These are phyloP conservation scores for Timema podura DNA, from an alignment of 2,888 invertebrate species.

Conservation along the genomic window DNA sequence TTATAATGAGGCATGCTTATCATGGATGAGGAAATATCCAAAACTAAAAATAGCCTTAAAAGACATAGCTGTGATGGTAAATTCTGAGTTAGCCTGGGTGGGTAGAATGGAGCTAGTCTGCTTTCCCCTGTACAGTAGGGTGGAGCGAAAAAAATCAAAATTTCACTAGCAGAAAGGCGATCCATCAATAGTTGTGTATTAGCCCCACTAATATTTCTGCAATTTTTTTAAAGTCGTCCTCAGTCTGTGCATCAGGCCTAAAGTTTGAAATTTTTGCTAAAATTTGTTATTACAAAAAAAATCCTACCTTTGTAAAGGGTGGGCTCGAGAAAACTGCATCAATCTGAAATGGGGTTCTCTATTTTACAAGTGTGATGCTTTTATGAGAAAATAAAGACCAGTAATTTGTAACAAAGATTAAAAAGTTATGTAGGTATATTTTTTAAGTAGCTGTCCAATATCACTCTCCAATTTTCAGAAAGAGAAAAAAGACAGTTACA, in stretches of 20 bases:
- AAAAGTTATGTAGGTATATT: no score
- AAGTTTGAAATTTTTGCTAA: no score
- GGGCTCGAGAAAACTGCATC: conserved; percentile 3
- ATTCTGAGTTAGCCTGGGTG: neutral
- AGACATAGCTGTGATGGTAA: conserved; percentile 1
- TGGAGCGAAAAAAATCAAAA: neutral
- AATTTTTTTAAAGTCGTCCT: no score
- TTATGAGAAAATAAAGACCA: no score
- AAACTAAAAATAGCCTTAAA: neutral
- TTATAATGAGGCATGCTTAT: conserved; percentile 14
- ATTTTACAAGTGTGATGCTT: no score
- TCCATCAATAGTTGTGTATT: neutral
- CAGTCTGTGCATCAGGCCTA: no score
- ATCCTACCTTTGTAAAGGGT: neutral
- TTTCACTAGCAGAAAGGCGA: neutral
- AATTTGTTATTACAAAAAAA: no score
- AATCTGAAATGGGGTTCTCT: no score
- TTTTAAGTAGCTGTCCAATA: no score
- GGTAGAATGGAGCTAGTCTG: conserved; percentile 15
- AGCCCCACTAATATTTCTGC: neutral
- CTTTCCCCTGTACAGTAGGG: conserved; percentile 6
- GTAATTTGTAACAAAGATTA: no score
- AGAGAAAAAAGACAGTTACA: no score
- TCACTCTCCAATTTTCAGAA: no score
- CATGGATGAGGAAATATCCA: conserved; percentile 14